phyloP scores from a whole-genome alignment of 2,113 vertebrate genomes.

The Forbesichthys agassizii region DNA sequence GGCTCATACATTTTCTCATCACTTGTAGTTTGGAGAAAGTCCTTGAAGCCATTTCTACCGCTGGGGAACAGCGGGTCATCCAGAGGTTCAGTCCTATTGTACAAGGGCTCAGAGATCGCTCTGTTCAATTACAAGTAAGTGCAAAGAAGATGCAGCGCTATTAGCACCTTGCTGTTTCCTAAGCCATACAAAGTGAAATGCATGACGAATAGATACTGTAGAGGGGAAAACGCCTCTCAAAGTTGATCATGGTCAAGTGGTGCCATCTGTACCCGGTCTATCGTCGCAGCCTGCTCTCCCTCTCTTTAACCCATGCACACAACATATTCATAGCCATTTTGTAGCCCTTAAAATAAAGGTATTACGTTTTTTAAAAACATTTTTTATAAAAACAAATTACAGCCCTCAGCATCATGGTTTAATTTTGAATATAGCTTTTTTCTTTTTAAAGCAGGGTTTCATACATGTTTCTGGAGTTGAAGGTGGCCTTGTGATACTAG shows the following conservation, averaged over 20 bases:
- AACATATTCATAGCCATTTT: neutral
- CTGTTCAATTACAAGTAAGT: slow-evolving; percentile 91
- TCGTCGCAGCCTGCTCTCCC: too few relatives aligned
- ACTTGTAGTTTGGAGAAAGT: slow-evolving; percentile 91
- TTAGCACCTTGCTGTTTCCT: slow-evolving; percentile 13
- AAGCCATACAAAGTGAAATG: slow-evolving; percentile 24
- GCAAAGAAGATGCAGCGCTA: slow-evolving; percentile 8
- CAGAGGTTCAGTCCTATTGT: slow-evolving; percentile 91
- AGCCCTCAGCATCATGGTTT: too few relatives aligned
- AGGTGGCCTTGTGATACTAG: too few relatives aligned
- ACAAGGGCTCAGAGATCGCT: slow-evolving; percentile 87
- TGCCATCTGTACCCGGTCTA: neutral
- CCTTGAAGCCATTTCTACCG: slow-evolving; percentile 90
- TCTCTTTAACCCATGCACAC: neutral
- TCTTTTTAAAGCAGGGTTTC: too few relatives aligned
- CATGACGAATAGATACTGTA: neutral
- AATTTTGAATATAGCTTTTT: too few relatives aligned
- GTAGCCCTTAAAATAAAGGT: too few relatives aligned
- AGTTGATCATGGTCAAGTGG: neutral
- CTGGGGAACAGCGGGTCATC: slow-evolving; percentile 84
- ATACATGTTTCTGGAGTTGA: too few relatives aligned
- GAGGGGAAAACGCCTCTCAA: neutral
- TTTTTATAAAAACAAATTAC: too few relatives aligned
- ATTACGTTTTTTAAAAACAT: too few relatives aligned
- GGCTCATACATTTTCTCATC: slow-evolving; percentile 49